Conservation (phyloP, 1,140 invertebrate species). For the Cydia splendana region DNA sequence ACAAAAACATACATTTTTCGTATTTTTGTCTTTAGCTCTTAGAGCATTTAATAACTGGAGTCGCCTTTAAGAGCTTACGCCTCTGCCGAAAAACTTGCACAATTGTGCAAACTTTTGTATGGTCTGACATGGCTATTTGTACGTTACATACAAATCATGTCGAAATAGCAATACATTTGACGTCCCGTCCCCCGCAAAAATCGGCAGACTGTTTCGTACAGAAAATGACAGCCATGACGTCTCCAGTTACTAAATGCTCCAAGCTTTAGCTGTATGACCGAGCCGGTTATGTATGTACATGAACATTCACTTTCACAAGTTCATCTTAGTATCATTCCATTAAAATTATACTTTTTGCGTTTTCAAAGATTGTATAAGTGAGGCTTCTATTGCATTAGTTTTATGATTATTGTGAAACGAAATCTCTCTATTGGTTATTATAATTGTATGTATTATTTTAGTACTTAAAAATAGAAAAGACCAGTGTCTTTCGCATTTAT, state of each 20-base stretch:
- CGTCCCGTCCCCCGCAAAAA: too few relatives aligned
- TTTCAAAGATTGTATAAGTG: neutral
- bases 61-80: too few relatives aligned
- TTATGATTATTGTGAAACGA: neutral
- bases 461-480: neutral
- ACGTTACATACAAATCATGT: too few relatives aligned
- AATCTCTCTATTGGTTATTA: neutral
- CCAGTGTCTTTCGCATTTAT: conserved; percentile 5
- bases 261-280: neutral
- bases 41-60: too few relatives aligned
- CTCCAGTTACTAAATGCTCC: too few relatives aligned
- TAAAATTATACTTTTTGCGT: neutral
- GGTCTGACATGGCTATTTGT: too few relatives aligned
- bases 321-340: neutral
- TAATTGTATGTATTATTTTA: neutral
- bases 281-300: neutral
- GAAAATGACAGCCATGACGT: too few relatives aligned
- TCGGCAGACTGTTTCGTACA: too few relatives aligned
- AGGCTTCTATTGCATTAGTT: neutral
- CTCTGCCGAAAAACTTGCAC: too few relatives aligned
- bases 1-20: neutral
- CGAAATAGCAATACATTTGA: too few relatives aligned
- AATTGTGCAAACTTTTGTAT: too few relatives aligned
- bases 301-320: neutral
- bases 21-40: neutral